Conservation (phyloP, 2,797 vertebrate genomes). For the Stomatorhinus walkeri region DNA sequence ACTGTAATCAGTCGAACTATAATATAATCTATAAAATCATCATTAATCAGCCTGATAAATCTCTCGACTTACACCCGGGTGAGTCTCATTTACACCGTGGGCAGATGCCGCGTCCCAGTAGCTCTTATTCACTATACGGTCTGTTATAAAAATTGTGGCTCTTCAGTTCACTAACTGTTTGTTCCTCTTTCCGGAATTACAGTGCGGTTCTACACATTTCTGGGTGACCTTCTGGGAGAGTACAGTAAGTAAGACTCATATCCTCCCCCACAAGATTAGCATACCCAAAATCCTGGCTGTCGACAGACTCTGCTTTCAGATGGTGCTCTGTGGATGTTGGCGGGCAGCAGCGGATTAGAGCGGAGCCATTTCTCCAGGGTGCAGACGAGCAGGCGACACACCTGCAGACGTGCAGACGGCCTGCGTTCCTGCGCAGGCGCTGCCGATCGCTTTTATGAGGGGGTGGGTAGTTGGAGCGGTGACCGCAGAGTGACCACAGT, state of each 20-base stretch:
- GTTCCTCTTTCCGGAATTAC: neutral
- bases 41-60: neutral
- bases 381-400: neutral
- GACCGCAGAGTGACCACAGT: neutral
- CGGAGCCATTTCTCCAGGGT: neutral
- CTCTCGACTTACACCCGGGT: neutral
- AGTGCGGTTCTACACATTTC: neutral
- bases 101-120: neutral
- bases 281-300: neutral
- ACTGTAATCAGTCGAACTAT: neutral
- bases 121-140: neutral
- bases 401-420: neutral
- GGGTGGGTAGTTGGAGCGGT: neutral
- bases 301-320: constrained; percentile 13
- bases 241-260: constrained; percentile 11
- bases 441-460: neutral
- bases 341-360: neutral
- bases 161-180: neutral
- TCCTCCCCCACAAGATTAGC: constrained; percentile 19
- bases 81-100: neutral
- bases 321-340: neutral
- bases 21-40: constrained; percentile 11
- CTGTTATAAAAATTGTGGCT: neutral
- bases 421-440: neutral
- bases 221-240: constrained; percentile 18